Evolutionary conservation across 1,140 invertebrate genomes (phyloP).

Genomic region (Hylyphantes graminicola): DNA sequence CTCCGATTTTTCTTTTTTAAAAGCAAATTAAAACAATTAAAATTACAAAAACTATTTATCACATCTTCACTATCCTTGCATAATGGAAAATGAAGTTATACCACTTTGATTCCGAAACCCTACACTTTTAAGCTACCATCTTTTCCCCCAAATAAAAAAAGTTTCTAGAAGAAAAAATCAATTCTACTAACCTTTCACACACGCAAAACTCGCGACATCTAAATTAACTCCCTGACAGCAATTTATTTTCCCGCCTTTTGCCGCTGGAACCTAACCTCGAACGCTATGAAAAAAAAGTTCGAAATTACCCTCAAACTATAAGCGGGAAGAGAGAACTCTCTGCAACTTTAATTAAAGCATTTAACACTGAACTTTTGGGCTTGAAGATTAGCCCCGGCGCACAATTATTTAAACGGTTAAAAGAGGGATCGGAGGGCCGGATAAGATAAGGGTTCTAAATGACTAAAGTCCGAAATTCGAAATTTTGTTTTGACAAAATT

Average conservation of each 20-base stretch:
- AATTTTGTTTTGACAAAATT: too few species aligned
- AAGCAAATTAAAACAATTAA: too few species aligned
- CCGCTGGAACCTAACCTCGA: neutral
- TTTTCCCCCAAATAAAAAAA: too few species aligned
- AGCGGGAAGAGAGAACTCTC: neutral
- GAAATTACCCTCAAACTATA: neutral
- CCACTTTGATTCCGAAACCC: too few species aligned
- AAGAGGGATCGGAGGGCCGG: neutral
- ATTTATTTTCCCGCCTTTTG: slow-evolving; percentile 12
- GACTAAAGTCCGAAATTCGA: neutral
- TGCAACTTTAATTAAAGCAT: slow-evolving; percentile 18
- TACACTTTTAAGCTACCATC: too few species aligned
- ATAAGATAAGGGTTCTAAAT: neutral
- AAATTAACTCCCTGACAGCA: slow-evolving; percentile 11
- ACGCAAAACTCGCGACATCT: slow-evolving; percentile 3
- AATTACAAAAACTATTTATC: too few species aligned
- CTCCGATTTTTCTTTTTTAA: too few species aligned
- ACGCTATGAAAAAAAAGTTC: neutral
- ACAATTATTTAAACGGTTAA: slow-evolving; percentile 23
- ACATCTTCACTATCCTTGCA: too few species aligned
- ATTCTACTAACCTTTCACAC: too few species aligned
- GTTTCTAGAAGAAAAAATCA: too few species aligned
- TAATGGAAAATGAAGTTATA: too few species aligned
- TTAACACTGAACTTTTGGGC: slow-evolving; percentile 1
- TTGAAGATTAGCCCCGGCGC: slow-evolving; percentile 6